Base-by-base conservation (phyloP, 1,140 invertebrate species). In the Caenorhabditis remanei region DNA sequence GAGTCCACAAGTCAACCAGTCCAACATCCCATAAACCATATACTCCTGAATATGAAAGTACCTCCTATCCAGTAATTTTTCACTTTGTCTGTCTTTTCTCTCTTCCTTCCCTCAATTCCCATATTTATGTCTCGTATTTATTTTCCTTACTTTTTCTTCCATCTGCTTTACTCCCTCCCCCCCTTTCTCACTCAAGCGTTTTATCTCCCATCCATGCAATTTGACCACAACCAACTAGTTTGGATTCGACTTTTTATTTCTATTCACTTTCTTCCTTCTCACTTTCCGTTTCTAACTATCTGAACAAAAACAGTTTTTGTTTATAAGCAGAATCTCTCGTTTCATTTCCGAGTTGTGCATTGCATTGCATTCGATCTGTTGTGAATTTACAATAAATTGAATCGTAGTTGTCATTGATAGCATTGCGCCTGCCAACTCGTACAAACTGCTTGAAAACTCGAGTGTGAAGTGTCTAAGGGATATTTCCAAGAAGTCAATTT, bases 1-100 rank as follows among this genome's bases (percentile, higher is more conserved):
- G 92, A 91, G 85, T 63, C 92, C 91, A 21, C 88, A 92, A 55
- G 88, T 92, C 19, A 92, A 91, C 53, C 91, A 91, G 50, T 90
- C 91, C 19, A 79, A n/a, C 46, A 50, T 79, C 53, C 71, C 71
- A 79, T 79, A 50, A 79, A 79, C 16, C 11, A 46, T 32, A 11
- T 32, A 32, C 61, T 13, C 41, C 16, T 24, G 14, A 46, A 40
- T 48, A 16, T 85, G 14, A 46, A 40, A 11, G 9, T 21, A 75
- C 24, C 48, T 71, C 40, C 14, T 55, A 67, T 63, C 65, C 67
- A 63, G 50, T 87, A 56, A 84, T 84, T 63, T 32, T 83, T 79
- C 86, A 87, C 61, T 65, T 83, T 63, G 86, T 83, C 67, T 87
- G 43, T 83, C 61, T 58, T 16, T 53, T 53, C 16, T n/a, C 61